A percentile compares a stretch with the other conserved stretches of the same genome.
Evolutionary conservation across 2,113 vertebrate genomes (phyloP).

Genomic region (Callocephalon fimbriatum): DNA sequence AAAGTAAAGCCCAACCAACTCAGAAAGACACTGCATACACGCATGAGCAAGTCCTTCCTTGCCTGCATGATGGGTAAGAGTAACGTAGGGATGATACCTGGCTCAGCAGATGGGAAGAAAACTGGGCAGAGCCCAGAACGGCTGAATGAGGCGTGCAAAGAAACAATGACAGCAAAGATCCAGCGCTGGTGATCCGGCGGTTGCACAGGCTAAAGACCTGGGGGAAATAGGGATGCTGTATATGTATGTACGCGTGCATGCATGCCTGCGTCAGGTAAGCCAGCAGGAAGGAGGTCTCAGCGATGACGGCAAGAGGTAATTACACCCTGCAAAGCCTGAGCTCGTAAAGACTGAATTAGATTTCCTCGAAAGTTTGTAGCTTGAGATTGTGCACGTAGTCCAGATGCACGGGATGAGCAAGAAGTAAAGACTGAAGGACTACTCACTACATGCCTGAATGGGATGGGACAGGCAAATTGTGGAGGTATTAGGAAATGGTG

Average conservation of each 20-base stretch:
- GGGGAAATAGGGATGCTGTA: not conserved
- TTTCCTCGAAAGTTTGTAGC: constrained; percentile 32
- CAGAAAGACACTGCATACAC: not conserved
- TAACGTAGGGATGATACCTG: not conserved
- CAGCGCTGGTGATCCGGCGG: not conserved
- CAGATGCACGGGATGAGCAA: not conserved
- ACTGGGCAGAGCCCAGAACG: not conserved
- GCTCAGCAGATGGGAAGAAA: not conserved
- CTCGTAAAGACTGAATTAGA: not conserved
- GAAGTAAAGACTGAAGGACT: not conserved
- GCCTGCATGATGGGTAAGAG: not conserved
- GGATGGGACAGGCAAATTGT: not conserved
- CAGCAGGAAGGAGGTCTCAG: constrained; percentile 16
- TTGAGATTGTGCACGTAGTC: not conserved
- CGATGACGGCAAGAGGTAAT: not conserved
- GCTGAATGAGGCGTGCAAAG: not conserved
- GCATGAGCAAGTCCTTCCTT: accelerated
- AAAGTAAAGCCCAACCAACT: not conserved
- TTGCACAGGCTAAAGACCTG: not conserved
- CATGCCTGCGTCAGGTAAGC: not conserved
- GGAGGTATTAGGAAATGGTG: not conserved
- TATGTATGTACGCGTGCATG: accelerated
- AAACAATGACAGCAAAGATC: not conserved
- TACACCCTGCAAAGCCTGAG: constrained; percentile 41
- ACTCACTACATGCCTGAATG: not conserved